Evolutionary conservation across 1,140 invertebrate genomes (phyloP).

Genomic region (Drosophila arizonae): DNA sequence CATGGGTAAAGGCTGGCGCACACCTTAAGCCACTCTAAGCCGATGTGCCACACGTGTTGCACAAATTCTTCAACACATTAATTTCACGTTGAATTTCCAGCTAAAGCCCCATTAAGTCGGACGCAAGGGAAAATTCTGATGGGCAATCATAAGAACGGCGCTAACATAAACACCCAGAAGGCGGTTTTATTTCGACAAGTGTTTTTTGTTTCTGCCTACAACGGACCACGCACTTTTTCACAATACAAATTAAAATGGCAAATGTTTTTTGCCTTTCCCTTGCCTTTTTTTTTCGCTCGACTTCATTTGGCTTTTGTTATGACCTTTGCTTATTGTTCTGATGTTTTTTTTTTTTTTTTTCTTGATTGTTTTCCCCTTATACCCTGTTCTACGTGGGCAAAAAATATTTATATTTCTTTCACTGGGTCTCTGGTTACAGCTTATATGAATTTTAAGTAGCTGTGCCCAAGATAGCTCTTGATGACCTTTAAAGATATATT

Average conservation of each 20-base stretch:
- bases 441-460: constrained; percentile 4
- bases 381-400: background rate
- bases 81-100: constrained; percentile 61
- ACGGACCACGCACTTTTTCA: background rate
- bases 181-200: constrained; percentile 40
- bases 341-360: constrained; percentile 10
- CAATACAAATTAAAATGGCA: constrained; percentile 55
- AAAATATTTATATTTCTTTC: background rate
- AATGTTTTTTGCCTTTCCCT: constrained; percentile 25
- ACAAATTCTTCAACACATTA: constrained; percentile 47
- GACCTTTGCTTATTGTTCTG: constrained; percentile 34
- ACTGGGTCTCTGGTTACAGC: background rate
- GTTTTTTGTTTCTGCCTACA: background rate
- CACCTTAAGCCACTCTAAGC: constrained; percentile 52
- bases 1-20: constrained; percentile 6
- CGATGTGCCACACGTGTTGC: constrained; percentile 51
- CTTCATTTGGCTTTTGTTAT: constrained; percentile 43
- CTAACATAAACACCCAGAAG: constrained; percentile 29
- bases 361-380: constrained; percentile 9
- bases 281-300: constrained; percentile 9
- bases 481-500: too few species aligned
- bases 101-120: constrained; percentile 47
- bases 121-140: constrained; percentile 47
- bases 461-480: background rate
- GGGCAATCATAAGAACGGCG: constrained; percentile 49